Percentiles rank a stretch among this genome's conserved stretches.
Evolutionary conservation across 1,140 invertebrate genomes (phyloP).

Genomic region (Chionoecetes opilio): DNA sequence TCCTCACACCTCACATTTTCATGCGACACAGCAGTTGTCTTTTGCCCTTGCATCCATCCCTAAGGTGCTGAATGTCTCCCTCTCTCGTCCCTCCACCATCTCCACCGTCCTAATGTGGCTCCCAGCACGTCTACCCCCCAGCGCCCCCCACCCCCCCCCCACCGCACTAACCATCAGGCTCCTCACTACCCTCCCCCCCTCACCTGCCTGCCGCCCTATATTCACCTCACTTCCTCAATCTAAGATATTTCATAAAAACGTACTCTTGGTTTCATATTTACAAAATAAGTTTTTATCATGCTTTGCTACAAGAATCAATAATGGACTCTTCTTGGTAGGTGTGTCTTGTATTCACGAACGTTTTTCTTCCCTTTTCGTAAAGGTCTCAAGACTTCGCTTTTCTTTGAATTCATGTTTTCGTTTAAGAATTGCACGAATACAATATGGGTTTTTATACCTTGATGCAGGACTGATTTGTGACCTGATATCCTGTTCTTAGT

Average conservation of each 20-base stretch:
- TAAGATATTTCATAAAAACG: not conserved
- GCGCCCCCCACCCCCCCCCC: not conserved
- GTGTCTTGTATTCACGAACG: not conserved
- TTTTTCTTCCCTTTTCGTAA: not conserved
- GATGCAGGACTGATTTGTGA: not conserved
- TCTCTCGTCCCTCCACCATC: not conserved
- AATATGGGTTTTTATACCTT: not conserved
- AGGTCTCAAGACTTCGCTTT: not conserved
- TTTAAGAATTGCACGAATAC: not conserved
- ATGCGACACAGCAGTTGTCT: not conserved
- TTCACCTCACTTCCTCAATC: not conserved
- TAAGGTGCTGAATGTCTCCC: slow-evolving; percentile 12
- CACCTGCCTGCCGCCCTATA: not conserved
- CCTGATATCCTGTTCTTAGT: not conserved
- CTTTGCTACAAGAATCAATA: not conserved
- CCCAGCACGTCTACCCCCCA: not conserved
- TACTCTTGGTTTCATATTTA: no score
- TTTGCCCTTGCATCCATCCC: not conserved
- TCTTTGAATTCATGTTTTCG: not conserved
- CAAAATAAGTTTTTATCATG: not conserved
- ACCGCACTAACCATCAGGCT: not conserved
- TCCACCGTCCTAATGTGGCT: not conserved
- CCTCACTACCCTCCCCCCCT: not conserved
- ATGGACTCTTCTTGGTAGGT: not conserved
- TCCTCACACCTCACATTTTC: slow-evolving; percentile 27